Conservation (phyloP, 37 sponge, comb jelly and placozoan genomes). For the Agelas oroides region DNA sequence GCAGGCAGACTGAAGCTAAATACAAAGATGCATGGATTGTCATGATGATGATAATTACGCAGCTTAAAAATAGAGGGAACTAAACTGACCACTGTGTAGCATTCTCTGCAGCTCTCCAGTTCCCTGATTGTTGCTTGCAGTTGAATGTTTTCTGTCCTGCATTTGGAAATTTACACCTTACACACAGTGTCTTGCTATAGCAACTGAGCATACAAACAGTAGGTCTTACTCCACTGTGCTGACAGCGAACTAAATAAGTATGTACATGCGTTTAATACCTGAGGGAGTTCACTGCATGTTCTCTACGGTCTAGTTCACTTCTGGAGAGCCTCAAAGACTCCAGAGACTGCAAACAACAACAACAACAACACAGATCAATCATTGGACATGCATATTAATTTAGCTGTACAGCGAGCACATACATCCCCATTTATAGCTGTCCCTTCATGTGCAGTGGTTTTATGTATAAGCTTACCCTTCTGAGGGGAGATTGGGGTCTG, state of each 20-base stretch:
- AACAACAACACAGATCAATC: not conserved
- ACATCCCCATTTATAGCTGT: not conserved
- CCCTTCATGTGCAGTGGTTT: too few relatives aligned
- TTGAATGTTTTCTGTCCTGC: conserved; percentile 50
- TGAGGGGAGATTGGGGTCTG: conserved; percentile 13
- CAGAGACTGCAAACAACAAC: conserved; percentile 7
- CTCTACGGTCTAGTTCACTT: conserved; percentile 56
- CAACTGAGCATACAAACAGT: not conserved
- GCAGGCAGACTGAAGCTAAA: conserved; percentile 47
- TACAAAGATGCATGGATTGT: not conserved
- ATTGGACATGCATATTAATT: too few relatives aligned
- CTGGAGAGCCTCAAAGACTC: conserved; percentile 52
- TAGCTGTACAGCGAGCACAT: not conserved
- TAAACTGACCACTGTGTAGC: conserved; percentile 16
- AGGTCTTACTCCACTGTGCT: too few relatives aligned
- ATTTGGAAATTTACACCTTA: not conserved
- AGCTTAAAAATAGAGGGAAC: too few relatives aligned
- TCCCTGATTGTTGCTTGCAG: conserved; percentile 52
- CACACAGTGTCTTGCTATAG: too few relatives aligned
- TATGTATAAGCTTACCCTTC: not conserved
- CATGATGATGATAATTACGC: too few relatives aligned
- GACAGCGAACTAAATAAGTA: not conserved
- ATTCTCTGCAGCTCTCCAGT: conserved; percentile 29
- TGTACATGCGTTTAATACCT: not conserved
- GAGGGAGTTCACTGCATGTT: conserved; percentile 28